phyloP scores from a whole-genome alignment of 2,113 vertebrate species.

The Chamaea fasciata region DNA sequence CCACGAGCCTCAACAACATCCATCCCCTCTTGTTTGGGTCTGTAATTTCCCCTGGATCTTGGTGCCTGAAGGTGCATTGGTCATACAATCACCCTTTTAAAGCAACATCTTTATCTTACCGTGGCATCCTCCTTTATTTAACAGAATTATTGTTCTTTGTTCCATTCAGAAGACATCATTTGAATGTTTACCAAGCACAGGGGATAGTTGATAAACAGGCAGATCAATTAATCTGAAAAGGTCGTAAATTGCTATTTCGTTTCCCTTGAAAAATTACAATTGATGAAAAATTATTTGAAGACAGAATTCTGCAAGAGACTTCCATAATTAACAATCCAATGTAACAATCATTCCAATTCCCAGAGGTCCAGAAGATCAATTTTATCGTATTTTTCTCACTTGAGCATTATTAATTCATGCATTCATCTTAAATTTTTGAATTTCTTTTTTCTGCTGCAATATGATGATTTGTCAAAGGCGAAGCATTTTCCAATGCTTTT shows the following conservation, averaged over 20 bases:
- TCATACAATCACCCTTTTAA: not conserved
- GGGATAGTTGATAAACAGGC: not conserved
- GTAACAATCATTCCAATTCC: not conserved
- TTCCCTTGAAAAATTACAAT: not conserved
- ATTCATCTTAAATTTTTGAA: not conserved
- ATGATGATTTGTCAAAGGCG: not conserved
- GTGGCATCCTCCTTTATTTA: not conserved
- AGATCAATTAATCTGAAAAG: not conserved
- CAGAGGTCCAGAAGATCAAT: not conserved
- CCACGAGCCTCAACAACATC: not conserved
- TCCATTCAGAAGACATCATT: not conserved
- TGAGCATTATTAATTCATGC: not conserved
- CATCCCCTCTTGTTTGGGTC: not conserved
- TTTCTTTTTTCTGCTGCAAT: not conserved
- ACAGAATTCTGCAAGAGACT: not conserved
- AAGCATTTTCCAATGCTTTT: not conserved
- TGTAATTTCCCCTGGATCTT: not conserved
- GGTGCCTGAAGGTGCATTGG: not conserved
- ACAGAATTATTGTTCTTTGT: not conserved
- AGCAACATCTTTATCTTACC: not conserved
- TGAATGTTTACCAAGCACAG: not conserved
- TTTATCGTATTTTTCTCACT: not conserved
- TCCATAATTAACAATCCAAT: constrained; percentile 32
- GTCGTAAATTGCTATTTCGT: not conserved
- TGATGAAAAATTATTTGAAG: not conserved